Base-by-base conservation (phyloP, 2,797 vertebrate species). In the Philypnodon macrostomus region DNA sequence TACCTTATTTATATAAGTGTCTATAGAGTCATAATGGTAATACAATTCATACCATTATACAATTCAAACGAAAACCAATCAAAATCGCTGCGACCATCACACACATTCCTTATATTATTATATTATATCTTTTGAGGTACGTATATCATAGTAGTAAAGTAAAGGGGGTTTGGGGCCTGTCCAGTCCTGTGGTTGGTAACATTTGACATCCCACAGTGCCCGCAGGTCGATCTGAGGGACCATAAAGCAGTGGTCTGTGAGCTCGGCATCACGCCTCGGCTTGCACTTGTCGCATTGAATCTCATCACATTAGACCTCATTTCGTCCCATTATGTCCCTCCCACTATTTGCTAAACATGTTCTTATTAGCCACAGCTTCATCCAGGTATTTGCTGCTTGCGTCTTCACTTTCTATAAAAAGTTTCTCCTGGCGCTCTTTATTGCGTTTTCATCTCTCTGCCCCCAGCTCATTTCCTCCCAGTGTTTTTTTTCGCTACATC, bases 131-230 rank as follows among this genome's bases (percentile, higher is more conserved):
- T n/a, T n/a, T n/a, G n/a, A n/a, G n/a, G n/a, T n/a, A n/a, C n/a
- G n/a, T n/a, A n/a, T n/a, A n/a, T n/a, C n/a, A n/a, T n/a, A 29
- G 27, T 11, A 1, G 27, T 29, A 29, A 10, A 29, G 27, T 8
- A 8, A 27, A 9, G 38, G 18, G 52, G 16, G 23, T 8, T 47
- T n/a, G 19, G 37, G 18, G 74, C 58, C 66, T 52, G 63, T 56
- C 60, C 62, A 67, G 63, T 61, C 63, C 53, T 68, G 75, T 50
- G 66, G 62, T 79, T 68, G 67, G 63, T 81, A 85, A 85, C 86
- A 84, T 77, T 70, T 85, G 82, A 83, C 85, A 83, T 72, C 68
- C 68, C 70, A 56, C 40, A 73, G 62, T 7, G 79, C 83, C 81
- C 60, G 53, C 78, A 67, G 85, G 73, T 48, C 63, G 57, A 63